Percentiles rank a stretch among this genome's conserved stretches.
Conservation (phyloP, 2,113 vertebrate genomes). For the Sorex araneus region DNA sequence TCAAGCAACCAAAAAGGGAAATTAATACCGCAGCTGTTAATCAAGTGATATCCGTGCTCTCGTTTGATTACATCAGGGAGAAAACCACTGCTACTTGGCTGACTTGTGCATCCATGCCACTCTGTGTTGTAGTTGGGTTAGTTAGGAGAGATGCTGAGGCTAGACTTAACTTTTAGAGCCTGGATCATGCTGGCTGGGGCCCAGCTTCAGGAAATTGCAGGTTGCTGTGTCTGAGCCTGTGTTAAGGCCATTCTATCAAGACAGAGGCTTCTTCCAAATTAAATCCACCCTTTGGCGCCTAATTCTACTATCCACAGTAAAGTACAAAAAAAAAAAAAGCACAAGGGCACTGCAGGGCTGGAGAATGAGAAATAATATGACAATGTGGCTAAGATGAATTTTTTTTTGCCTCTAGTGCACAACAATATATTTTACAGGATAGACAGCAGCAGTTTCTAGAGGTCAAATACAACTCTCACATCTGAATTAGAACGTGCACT, state of each 20-base stretch:
- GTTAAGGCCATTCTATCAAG: slow-evolving; percentile 81
- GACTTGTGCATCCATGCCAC: slow-evolving; percentile 75
- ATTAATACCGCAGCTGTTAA: slow-evolving; percentile 93
- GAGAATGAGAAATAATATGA: background rate
- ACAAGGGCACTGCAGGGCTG: background rate
- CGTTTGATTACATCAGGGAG: slow-evolving; percentile 87
- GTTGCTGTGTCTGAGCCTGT: slow-evolving; percentile 74
- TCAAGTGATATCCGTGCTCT: slow-evolving; percentile 90
- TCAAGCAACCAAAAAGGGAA: slow-evolving; percentile 93
- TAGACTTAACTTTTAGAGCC: slow-evolving; percentile 77
- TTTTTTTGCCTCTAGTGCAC: slow-evolving; percentile 68
- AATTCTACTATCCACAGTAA: slow-evolving; percentile 66
- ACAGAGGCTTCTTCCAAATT: slow-evolving; percentile 86
- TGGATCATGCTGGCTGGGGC: slow-evolving; percentile 65
- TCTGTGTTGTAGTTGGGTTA: slow-evolving; percentile 31
- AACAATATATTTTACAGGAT: slow-evolving; percentile 79
- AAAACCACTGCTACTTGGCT: slow-evolving; percentile 78
- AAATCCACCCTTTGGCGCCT: slow-evolving; percentile 84
- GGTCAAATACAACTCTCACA: slow-evolving; percentile 82
- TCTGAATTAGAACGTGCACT: slow-evolving; percentile 84
- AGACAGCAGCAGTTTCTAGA: slow-evolving; percentile 79
- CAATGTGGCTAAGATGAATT: slow-evolving; percentile 62
- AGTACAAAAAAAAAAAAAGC: slow-evolving; percentile 63
- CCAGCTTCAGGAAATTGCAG: slow-evolving; percentile 77
- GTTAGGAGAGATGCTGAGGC: slow-evolving; percentile 62